A percentile compares a stretch with the other conserved stretches of the same genome.
Conservation (phyloP, 2,113 vertebrate genomes). For the Halichoerus grypus region DNA sequence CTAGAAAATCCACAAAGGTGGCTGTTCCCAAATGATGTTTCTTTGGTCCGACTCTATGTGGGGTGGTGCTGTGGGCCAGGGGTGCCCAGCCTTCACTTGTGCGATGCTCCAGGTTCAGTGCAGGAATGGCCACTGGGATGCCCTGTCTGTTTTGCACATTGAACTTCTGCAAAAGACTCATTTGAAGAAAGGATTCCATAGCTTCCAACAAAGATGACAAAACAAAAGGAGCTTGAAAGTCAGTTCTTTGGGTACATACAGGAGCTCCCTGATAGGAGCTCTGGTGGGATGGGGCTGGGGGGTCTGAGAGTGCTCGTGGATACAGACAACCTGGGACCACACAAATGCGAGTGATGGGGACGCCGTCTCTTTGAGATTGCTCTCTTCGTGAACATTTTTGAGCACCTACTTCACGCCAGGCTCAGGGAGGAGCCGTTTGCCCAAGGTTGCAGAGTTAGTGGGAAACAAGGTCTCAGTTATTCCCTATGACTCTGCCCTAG, state of each 20-base stretch:
- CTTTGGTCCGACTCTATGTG: not conserved
- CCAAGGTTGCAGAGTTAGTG: not conserved
- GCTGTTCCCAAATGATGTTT: not conserved
- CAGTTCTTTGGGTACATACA: not conserved
- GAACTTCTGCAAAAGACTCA: not conserved
- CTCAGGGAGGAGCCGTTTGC: not conserved
- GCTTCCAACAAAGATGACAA: slow-evolving; percentile 33
- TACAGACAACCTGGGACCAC: not conserved
- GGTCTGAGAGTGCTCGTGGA: not conserved
- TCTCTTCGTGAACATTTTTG: not conserved
- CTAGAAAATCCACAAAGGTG: not conserved
- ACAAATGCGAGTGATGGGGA: not conserved
- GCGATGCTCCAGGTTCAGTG: not conserved
- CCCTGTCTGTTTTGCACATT: not conserved
- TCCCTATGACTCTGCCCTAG: not conserved
- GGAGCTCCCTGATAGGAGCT: not conserved
- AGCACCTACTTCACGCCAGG: not conserved
- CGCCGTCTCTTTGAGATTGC: not conserved
- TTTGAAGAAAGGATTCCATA: not conserved
- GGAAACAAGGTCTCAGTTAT: not conserved
- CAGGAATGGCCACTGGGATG: not conserved
- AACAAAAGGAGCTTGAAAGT: not conserved
- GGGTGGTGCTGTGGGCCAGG: not conserved
- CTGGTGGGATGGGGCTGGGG: not conserved
- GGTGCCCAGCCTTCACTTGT: not conserved